phyloP scores from a whole-genome alignment of 2,888 invertebrate genomes.

The Cyrtodaria siliqua region DNA sequence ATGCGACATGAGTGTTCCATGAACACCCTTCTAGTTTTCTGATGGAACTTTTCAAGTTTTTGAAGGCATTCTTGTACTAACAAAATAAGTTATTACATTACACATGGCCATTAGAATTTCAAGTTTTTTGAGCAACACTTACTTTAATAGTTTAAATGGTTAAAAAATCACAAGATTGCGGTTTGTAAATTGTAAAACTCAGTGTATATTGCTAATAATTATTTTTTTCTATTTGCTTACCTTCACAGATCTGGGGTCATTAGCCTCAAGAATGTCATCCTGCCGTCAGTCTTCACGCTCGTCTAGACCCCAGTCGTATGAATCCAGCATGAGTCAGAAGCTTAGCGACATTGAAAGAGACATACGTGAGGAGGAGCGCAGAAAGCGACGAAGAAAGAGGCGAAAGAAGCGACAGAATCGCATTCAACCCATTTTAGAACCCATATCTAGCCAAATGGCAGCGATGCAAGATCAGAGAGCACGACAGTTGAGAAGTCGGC shows the following conservation, averaged over 20 bases:
- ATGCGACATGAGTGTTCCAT: too few species aligned
- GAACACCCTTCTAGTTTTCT: too few species aligned
- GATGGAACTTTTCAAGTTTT: too few species aligned
- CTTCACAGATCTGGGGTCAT: constrained; percentile 72
- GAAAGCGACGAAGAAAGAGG: constrained; percentile 64
- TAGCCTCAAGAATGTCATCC: constrained; percentile 56
- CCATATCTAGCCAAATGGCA: constrained; percentile 67
- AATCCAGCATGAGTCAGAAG: constrained; percentile 89
- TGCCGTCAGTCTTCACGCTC: constrained; percentile 36
- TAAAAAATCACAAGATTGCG: too few species aligned
- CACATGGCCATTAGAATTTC: too few species aligned
- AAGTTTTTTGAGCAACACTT: too few species aligned
- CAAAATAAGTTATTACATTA: too few species aligned
- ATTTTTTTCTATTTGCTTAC: too few species aligned
- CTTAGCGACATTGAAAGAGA: constrained; percentile 61
- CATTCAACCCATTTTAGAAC: constrained; percentile 73
- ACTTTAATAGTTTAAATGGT: too few species aligned
- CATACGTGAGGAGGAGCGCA: constrained; percentile 46
- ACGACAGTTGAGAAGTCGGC: constrained; percentile 19
- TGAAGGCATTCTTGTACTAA: too few species aligned
- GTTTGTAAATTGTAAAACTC: too few species aligned
- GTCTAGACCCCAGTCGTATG: constrained; percentile 92
- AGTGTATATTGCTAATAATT: too few species aligned
- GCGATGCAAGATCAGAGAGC: constrained; percentile 61
- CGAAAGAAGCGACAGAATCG: constrained; percentile 69